Conservation (phyloP, 2,113 vertebrate genomes). For the Crotophaga sulcirostris region DNA sequence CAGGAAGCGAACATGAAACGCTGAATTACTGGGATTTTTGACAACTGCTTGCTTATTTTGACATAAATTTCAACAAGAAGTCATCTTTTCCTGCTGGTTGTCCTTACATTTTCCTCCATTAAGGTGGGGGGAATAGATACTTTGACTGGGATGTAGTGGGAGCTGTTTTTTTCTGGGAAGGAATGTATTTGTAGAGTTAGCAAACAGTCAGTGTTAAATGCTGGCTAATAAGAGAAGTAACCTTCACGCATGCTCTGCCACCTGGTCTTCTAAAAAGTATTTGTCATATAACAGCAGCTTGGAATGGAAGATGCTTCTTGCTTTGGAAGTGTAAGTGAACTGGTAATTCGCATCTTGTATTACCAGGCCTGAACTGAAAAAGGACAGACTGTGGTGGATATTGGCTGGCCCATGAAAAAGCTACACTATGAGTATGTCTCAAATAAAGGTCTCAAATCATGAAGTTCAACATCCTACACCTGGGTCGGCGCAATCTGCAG, state of each 20-base stretch:
- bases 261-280: background rate
- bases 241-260: background rate
- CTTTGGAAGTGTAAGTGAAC: background rate
- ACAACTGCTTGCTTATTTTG: background rate
- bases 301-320: background rate
- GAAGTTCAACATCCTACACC: too few species aligned
- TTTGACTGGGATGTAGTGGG: background rate
- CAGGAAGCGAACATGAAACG: background rate
- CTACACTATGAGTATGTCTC: accelerated
- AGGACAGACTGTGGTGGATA: accelerated
- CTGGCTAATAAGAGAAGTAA: background rate
- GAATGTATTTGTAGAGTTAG: background rate
- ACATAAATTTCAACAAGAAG: background rate
- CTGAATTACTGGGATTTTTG: background rate
- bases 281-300: background rate
- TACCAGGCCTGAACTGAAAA: background rate
- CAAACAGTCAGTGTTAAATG: background rate
- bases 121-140: background rate
- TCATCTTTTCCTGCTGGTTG: background rate
- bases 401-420: background rate
- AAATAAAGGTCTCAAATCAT: too few species aligned
- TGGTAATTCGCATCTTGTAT: background rate
- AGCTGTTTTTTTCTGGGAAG: background rate
- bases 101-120: background rate
- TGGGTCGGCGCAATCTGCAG: too few species aligned